Conservation (phyloP, 2,113 vertebrate genomes). For the Mustela nigripes region DNA sequence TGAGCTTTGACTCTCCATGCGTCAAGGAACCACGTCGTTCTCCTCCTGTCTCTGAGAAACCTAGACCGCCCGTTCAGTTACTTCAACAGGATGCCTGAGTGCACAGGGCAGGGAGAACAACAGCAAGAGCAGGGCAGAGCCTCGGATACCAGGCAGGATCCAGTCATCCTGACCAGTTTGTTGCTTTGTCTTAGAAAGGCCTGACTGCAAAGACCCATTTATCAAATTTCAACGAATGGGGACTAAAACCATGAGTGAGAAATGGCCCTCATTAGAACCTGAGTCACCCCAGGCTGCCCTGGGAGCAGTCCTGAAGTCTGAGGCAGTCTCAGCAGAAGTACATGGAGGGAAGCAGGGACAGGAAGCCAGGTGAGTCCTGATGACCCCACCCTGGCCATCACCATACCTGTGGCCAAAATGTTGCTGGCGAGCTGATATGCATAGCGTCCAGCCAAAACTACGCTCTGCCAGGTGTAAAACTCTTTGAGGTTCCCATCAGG, state of each 20-base stretch:
- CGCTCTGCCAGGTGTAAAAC: not conserved
- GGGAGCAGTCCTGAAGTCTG: not conserved
- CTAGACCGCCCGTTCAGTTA: rapidly evolving
- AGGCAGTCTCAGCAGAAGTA: not conserved
- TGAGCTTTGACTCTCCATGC: not conserved
- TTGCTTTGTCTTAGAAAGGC: not conserved
- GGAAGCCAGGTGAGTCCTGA: not conserved
- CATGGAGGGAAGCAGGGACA: no score
- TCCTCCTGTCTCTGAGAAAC: not conserved
- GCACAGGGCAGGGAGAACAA: not conserved
- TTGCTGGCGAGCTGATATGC: not conserved
- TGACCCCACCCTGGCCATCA: not conserved
- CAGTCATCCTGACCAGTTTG: not conserved
- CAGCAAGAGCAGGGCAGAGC: not conserved
- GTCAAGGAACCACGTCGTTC: not conserved
- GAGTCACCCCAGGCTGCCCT: no score
- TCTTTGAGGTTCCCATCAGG: not conserved
- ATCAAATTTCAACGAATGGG: not conserved
- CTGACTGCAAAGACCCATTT: not conserved
- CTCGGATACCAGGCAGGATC: no score
- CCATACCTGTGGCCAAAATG: not conserved
- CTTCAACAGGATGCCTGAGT: not conserved
- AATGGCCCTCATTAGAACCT: not conserved
- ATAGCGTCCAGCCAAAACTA: not conserved
- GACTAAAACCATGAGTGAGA: not conserved